A percentile compares a stretch with the other conserved stretches of the same genome.
Evolutionary conservation across 1,140 invertebrate genomes (phyloP).

Genomic region (Elysia chlorotica): DNA sequence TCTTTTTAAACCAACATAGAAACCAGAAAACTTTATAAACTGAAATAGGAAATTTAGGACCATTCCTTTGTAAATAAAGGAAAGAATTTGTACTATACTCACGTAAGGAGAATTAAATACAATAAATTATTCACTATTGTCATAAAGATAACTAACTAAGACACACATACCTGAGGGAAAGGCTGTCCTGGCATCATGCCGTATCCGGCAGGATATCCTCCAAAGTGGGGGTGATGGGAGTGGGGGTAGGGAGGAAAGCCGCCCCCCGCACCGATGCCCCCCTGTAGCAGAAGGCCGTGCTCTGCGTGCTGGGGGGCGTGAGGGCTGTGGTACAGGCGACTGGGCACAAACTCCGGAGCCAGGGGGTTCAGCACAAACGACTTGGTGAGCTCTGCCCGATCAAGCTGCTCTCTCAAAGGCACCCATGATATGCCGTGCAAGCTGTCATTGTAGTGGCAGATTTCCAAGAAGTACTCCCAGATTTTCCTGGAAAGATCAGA

Average conservation of each 20-base stretch:
- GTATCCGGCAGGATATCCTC: background rate
- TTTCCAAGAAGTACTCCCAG: constrained; percentile 81
- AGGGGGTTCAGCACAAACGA: constrained; percentile 80
- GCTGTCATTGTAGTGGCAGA: constrained; percentile 76
- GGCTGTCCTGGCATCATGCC: constrained; percentile 4
- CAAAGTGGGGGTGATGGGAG: background rate
- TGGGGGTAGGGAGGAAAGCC: background rate
- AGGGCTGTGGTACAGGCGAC: constrained; percentile 39
- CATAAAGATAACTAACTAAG: too few species aligned
- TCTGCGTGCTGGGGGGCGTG: constrained; percentile 16
- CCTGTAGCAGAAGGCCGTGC: constrained; percentile 4
- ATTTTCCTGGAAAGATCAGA: too few species aligned
- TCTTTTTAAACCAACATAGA: too few species aligned
- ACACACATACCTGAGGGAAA: constrained; percentile 16
- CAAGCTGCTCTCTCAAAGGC: constrained; percentile 72
- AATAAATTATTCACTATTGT: too few species aligned
- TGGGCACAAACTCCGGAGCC: constrained; percentile 80
- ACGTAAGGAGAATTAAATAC: too few species aligned
- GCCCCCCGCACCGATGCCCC: too few species aligned
- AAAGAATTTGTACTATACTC: too few species aligned
- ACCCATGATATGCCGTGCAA: constrained; percentile 77
- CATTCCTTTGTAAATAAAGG: too few species aligned
- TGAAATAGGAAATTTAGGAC: too few species aligned
- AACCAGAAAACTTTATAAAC: too few species aligned
- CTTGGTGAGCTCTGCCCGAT: constrained; percentile 76